Base-by-base conservation (phyloP, 2,797 vertebrate genomes). In the Australoheros facetus region DNA sequence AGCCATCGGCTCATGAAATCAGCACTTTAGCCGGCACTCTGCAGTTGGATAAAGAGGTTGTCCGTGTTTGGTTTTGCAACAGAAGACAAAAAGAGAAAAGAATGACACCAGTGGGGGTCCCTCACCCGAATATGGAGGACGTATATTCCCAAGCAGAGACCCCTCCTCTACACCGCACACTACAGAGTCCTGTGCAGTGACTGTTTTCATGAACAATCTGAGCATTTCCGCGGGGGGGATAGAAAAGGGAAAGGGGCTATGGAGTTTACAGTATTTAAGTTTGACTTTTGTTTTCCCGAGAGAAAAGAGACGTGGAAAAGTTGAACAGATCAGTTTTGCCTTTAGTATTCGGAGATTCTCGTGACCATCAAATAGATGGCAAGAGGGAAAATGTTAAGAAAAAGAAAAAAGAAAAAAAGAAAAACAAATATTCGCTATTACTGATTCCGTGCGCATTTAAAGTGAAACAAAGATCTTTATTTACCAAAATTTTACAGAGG, bases 31-130 rank as follows among this genome's bases (percentile, higher is more conserved):
- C 98, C 91, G 97, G 97, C 96, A 96, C 96, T 88, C 97, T 99
- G 93, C 98, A 99, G 95, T 95, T 99, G 95, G 98, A 99, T 94
- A 99, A 99, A 91, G 98, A 99, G 97, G 98, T 99, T 91, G 98
- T 99, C 91, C 97, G 98, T 79, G 98, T 99, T 93, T 99, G 98
- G 98, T 99, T 99, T 97, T 99, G 98, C 96, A 99, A 99, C 97
- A 97, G 98, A 95, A 96, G 98, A 96, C 98, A 99, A 94, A 99
- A 99, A 95, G 98, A 99, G 96, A 99, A 99, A 96, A 95, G 98
- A 92, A 99, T 99, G 98, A 99, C 98, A 94, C 98, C 98, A 51
- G 95, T 97, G 84, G 97, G 97, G 93, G 96, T 97, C 84, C 97
- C 97, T 91, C 98, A 98, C 91, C 97, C 98, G 77, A 97, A 96